phyloP scores from a whole-genome alignment of 2,888 invertebrate species.

The Nomada fabriciana region DNA sequence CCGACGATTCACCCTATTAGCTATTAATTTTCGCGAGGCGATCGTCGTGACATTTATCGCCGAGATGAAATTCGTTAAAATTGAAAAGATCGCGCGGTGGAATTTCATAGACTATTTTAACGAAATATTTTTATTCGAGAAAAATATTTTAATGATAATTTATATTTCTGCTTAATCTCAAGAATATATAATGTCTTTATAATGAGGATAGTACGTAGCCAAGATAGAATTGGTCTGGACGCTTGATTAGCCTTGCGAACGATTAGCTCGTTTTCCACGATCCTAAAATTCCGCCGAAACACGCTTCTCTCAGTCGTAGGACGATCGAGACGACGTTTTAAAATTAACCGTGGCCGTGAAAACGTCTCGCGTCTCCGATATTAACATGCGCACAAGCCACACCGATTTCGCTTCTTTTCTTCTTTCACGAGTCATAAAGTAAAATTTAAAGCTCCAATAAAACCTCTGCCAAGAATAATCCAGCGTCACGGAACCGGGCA shows the following conservation, averaged over 20 bases:
- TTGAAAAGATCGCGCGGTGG: not conserved
- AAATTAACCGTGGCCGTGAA: constrained; percentile 36
- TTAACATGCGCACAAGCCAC: constrained; percentile 10
- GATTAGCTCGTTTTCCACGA: constrained; percentile 16
- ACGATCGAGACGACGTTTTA: constrained; percentile 23
- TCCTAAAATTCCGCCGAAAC: constrained; percentile 5
- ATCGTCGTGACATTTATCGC: not conserved
- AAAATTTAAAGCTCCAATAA: constrained; percentile 42
- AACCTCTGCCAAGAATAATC: constrained; percentile 46
- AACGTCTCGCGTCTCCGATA: constrained; percentile 14
- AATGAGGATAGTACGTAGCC: not conserved
- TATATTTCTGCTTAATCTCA: not conserved
- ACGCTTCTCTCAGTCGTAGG: not conserved
- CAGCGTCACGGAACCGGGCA: constrained; percentile 9
- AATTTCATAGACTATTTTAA: not conserved
- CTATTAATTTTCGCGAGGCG: not conserved
- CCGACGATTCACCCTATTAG: constrained; percentile 14
- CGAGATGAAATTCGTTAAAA: not conserved
- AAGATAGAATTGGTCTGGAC: not conserved
- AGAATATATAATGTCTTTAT: not conserved
- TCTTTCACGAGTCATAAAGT: constrained; percentile 34
- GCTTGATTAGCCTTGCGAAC: constrained; percentile 13
- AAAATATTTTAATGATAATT: not conserved
- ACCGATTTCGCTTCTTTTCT: constrained; percentile 8
- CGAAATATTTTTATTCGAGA: not conserved